Evolutionary conservation across 2,797 vertebrate genomes (phyloP).

Genomic region (Cheirogaleus major): DNA sequence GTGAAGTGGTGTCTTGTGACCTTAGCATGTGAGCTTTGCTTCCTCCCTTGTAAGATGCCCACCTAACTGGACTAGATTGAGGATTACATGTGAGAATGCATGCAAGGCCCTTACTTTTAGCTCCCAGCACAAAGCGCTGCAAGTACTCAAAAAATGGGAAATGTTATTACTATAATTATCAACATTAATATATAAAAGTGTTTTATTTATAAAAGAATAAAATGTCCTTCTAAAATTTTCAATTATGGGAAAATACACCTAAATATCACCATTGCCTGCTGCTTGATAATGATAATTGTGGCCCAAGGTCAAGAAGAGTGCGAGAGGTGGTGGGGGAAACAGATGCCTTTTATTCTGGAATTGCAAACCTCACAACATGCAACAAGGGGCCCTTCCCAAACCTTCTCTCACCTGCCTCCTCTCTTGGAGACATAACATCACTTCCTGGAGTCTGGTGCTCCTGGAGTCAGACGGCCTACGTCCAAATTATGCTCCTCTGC

Average conservation of each 20-base stretch:
- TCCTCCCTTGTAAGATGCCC: not conserved
- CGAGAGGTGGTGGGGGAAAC: too few species aligned
- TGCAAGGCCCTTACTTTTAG: not conserved
- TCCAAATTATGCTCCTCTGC: not conserved
- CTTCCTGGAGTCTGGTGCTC: not conserved
- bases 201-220: not conserved
- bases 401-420: not conserved
- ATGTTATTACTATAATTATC: not conserved
- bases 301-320: not conserved
- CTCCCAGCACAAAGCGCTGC: not conserved
- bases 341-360: not conserved
- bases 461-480: not conserved
- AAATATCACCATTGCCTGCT: not conserved
- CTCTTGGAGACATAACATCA: fast-evolving
- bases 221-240: not conserved
- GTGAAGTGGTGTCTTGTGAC: not conserved
- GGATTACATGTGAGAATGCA: not conserved
- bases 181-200: not conserved
- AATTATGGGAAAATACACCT: not conserved
- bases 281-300: not conserved
- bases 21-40: not conserved
- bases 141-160: not conserved
- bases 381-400: not conserved
- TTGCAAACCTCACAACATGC: not conserved
- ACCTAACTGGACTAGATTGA: not conserved